Evolutionary conservation across 2,113 vertebrate species (phyloP), one percentile per base, ranked within the genome.

Genomic region (Hippocampus mohnikei): DNA sequence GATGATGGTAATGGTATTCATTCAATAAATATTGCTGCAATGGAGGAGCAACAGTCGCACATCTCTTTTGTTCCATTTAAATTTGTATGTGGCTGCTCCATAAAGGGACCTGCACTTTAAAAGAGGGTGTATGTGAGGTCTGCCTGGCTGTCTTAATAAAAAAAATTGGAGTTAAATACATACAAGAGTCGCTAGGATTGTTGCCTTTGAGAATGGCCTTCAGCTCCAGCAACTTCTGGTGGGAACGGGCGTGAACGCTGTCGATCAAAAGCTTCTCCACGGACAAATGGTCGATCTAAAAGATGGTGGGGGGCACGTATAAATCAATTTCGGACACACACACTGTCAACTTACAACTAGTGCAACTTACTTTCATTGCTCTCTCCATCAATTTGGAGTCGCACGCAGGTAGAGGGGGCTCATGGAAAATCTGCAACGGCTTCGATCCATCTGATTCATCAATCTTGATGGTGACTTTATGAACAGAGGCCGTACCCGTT

Each of bases 231-330:
- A 99, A 93, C 84, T 98, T 99, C 90, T 99, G 97, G 94, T 99
- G 93, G 66, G 96, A 95, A 78, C 96, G 93, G 50, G 97, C 96
- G 80, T 97, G 97, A 25, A 98, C 96, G 44, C 97, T 99, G 88
- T 98, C 97, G 71, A 99, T 98, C 84, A 99, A 84, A 77, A 99
- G 95, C 86, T 99, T 99, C 88, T 99, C 97, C 90, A 98, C 93
- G 42, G 97, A 98, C 59, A 99, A 90, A 84, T 98, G 97, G 79
- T 98, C 96, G 78, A 99, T 98, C 97, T 99, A 40, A 12, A 73
- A 75, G 4, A 69, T 64, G 13, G 33, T 25, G 37, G 46, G n/a
- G 40, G 1, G 21, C 1, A 40, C 56, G 1, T 20, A 68, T 1
- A n/a, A 2, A 53, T 53, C 7, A 23, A 56, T 55, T 6, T 21